Evolutionary conservation across 37 sponge, comb jelly and placozoan species (phyloP).

Genomic region (Beroe ovata): DNA sequence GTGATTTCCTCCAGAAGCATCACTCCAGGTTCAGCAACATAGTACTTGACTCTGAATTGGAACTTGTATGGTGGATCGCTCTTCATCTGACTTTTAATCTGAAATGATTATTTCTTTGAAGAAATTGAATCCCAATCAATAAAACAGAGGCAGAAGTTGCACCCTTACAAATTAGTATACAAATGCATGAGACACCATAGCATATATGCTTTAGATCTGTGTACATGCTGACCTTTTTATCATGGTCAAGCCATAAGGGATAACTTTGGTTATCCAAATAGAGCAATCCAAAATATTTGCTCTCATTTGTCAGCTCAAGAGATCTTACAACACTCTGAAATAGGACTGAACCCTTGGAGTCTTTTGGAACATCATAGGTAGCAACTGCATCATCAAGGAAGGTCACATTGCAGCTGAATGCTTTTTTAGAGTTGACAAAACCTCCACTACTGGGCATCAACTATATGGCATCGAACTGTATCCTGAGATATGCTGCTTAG

Average conservation of each 20-base stretch:
- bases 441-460: conserved; percentile 64
- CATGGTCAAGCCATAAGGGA: conserved; percentile 41
- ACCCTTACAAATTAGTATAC: too few species aligned
- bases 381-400: conserved; percentile 61
- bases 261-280: conserved; percentile 1
- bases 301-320: not conserved
- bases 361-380: conserved; percentile 58
- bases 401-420: conserved; percentile 30
- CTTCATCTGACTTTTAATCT: conserved; percentile 53
- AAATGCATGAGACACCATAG: too few species aligned
- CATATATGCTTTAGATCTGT: too few species aligned
- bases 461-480: not conserved
- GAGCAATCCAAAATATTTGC: conserved; percentile 43
- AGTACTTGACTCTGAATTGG: conserved; percentile 46
- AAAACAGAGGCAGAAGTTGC: too few species aligned
- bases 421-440: conserved; percentile 15
- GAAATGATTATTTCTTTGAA: too few species aligned
- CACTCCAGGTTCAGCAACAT: conserved; percentile 28
- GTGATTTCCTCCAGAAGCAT: conserved; percentile 43
- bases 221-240: conserved; percentile 42
- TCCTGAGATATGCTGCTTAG: too few species aligned
- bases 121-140: too few species aligned
- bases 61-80: conserved; percentile 52
- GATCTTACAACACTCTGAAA: conserved; percentile 44
- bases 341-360: conserved; percentile 20